phyloP scores from a whole-genome alignment of 1,140 invertebrate genomes.

The Idris sp. region DNA sequence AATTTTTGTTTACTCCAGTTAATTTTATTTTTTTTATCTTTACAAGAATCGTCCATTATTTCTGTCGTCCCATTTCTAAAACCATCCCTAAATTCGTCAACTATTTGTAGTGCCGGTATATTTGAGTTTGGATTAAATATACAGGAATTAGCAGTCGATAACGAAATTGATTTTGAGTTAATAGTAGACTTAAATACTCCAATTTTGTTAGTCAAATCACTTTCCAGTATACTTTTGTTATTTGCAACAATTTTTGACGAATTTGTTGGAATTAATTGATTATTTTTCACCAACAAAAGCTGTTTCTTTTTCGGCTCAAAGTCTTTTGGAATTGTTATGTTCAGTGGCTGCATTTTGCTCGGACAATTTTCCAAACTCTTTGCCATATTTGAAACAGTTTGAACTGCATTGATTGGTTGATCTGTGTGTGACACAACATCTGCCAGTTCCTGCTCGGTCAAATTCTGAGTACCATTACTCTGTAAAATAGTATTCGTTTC shows the following conservation, averaged over 20 bases:
- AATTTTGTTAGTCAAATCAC: constrained; percentile 6
- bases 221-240: constrained; percentile 5
- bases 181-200: constrained; percentile 14
- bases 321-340: constrained; percentile 67
- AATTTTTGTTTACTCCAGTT: constrained; percentile 69
- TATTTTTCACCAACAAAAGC: constrained; percentile 66
- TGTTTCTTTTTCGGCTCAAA: constrained; percentile 62
- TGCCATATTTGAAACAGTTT: constrained; percentile 38
- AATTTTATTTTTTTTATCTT: constrained; percentile 47
- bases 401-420: not conserved
- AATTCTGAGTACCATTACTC: constrained; percentile 15
- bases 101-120: constrained; percentile 67
- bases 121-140: constrained; percentile 63
- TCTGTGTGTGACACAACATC: constrained; percentile 23
- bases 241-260: constrained; percentile 22
- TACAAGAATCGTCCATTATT: constrained; percentile 8
- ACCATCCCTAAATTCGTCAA: constrained; percentile 23
- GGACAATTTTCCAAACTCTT: constrained; percentile 42
- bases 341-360: constrained; percentile 64
- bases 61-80: constrained; percentile 14
- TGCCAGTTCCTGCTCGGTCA: constrained; percentile 42
- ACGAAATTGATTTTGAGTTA: constrained; percentile 34
- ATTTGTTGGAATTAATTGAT: constrained; percentile 63
- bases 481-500: constrained; percentile 1
- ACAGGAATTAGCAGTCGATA: constrained; percentile 63